Conservation (phyloP, 2,888 invertebrate species). For the Anoncus sp. region DNA sequence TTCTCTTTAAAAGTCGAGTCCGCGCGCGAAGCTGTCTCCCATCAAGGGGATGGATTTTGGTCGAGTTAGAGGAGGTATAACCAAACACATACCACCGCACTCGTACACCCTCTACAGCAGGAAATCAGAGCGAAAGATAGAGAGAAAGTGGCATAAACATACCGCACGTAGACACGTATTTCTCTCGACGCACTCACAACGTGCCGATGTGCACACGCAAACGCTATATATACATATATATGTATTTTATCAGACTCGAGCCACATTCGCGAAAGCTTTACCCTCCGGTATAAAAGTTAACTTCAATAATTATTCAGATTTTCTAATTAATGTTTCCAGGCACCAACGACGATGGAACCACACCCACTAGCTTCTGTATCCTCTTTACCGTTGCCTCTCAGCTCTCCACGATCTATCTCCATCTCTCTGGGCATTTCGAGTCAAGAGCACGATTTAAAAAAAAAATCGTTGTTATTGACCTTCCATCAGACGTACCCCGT, state of each 20-base stretch:
- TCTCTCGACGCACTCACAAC: slow-evolving; percentile 46
- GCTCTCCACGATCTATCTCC: slow-evolving; percentile 15
- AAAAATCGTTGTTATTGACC: background rate
- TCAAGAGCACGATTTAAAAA: slow-evolving; percentile 12
- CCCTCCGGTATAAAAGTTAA: slow-evolving; percentile 78
- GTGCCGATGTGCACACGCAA: slow-evolving; percentile 57
- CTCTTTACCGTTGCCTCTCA: slow-evolving; percentile 69
- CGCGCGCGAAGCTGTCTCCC: slow-evolving; percentile 57
- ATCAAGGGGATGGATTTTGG: slow-evolving; percentile 44
- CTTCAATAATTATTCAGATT: slow-evolving; percentile 82
- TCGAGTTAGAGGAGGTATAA: slow-evolving; percentile 48
- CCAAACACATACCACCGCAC: slow-evolving; percentile 30
- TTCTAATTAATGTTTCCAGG: slow-evolving; percentile 81
- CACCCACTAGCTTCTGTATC: slow-evolving; percentile 67
- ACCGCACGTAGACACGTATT: slow-evolving; percentile 45
- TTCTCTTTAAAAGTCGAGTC: slow-evolving; percentile 69
- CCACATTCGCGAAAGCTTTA: slow-evolving; percentile 32
- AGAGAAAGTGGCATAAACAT: slow-evolving; percentile 29
- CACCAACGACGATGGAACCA: slow-evolving; percentile 77
- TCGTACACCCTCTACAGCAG: slow-evolving; percentile 11
- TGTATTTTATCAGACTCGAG: slow-evolving; percentile 29
- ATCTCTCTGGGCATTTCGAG: slow-evolving; percentile 8
- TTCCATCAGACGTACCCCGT: background rate
- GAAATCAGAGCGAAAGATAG: background rate
- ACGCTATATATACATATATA: slow-evolving; percentile 16